phyloP scores from a whole-genome alignment of 2,113 vertebrate genomes.

The Calypte anna region DNA sequence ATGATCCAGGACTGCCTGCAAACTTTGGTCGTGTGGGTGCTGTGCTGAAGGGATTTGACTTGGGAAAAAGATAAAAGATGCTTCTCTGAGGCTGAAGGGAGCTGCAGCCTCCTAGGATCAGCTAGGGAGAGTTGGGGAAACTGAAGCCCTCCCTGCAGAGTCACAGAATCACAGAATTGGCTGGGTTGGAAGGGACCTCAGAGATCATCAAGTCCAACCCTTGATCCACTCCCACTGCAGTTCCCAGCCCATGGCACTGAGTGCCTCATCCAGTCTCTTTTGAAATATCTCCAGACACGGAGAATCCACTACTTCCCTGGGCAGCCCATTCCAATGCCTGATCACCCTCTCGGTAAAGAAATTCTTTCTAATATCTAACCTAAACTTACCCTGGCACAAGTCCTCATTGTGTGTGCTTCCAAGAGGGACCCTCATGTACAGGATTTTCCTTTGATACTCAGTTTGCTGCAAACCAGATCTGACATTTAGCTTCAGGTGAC shows the following conservation, averaged over 20 bases:
- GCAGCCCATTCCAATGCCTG: too few relatives aligned
- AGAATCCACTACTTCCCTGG: too few relatives aligned
- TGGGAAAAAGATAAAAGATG: background rate
- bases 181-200: too few relatives aligned
- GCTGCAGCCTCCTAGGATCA: background rate
- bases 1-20: background rate
- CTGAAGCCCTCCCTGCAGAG: background rate
- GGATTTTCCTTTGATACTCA: background rate
- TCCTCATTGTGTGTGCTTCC: accelerated
- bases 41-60: background rate
- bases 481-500: conserved; percentile 49
- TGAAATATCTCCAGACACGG: too few relatives aligned
- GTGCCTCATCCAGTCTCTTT: too few relatives aligned
- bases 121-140: background rate
- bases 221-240: too few relatives aligned
- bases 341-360: too few relatives aligned
- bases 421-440: background rate
- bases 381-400: too few relatives aligned
- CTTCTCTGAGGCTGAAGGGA: background rate
- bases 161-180: too few relatives aligned
- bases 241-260: too few relatives aligned
- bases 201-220: too few relatives aligned
- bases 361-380: too few relatives aligned
- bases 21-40: background rate
- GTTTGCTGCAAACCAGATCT: conserved; percentile 43